Base-by-base conservation (phyloP, 2,113 vertebrate species). In the Thamnaconus septentrionalis region DNA sequence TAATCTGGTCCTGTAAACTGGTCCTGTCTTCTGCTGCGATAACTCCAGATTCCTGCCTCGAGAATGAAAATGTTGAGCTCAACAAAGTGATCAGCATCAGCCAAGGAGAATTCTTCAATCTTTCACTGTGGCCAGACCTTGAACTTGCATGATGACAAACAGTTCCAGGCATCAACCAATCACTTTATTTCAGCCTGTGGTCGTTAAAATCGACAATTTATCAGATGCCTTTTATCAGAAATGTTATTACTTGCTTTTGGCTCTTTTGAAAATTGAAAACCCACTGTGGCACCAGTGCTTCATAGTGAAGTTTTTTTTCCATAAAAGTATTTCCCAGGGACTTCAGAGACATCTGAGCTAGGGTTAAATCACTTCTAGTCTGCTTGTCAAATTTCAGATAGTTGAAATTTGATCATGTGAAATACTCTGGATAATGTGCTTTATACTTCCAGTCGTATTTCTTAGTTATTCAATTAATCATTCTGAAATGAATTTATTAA, bases 101-200 rank as follows among this genome's bases (percentile, higher is more conserved):
- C 18, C 48, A 52, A 79, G 81, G 56, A 84, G 58, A 71, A 78
- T 81, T 76, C 79, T 89, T 84, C 77, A 88, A 77, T 85, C 76
- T 83, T 68, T 86, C 83, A 75, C 76, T 64, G 59, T 76, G 75
- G 56, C 70, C 53, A 75, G 83, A 84, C 88, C 89, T 92, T 90
- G 87, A 90, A 90, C 87, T 83, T 76, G 45, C 47, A 79, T 84
- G 81, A 78, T 88, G 80, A 88, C 80, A 84, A 77, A 74, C 77
- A 64, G 76, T 75, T 71, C 61, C 70, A 73, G 69, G 80, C 82
- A 66, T 18, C 76, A 69, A 85, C 73, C 77, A 57, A 76, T 88
- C 78, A 80, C 69, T 69, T 83, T 85, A 82, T 85, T 76, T 80
- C 73, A 78, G 59, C 70, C 5, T 46, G 64, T 71, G 53, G 43